Conservation (phyloP, 1,140 invertebrate species). For the Anastrepha ludens region DNA sequence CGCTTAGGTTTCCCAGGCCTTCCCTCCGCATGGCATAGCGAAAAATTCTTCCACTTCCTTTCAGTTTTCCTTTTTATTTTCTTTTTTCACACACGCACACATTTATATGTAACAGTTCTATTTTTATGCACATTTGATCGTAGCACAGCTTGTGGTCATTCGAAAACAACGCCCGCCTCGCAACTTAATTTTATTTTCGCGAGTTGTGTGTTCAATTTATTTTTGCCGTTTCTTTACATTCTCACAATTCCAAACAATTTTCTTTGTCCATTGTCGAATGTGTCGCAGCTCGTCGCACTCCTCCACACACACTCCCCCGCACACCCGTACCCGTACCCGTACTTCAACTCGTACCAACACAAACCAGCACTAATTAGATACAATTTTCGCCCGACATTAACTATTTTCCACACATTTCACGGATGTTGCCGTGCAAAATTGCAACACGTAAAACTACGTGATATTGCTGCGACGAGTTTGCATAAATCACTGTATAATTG, state of each 20-base stretch:
- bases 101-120: conserved; percentile 12
- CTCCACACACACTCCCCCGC: neutral
- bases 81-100: neutral
- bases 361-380: conserved; percentile 29
- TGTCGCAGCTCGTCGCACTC: conserved; percentile 33
- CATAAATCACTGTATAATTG: neutral
- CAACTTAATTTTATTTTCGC: conserved; percentile 2
- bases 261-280: conserved; percentile 31
- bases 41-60: conserved; percentile 6
- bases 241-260: conserved; percentile 43
- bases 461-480: neutral
- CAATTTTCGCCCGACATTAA: neutral
- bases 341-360: neutral
- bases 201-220: conserved; percentile 6
- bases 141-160: conserved; percentile 30
- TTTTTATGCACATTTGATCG: conserved; percentile 41
- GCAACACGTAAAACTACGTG: neutral
- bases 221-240: conserved; percentile 20
- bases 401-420: neutral
- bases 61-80: neutral
- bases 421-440: neutral
- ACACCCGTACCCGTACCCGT: neutral
- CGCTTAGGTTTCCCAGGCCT: neutral
- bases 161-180: conserved; percentile 30
- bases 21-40: neutral